Evolutionary conservation across 1,140 invertebrate species (phyloP), one percentile per base, ranked within the genome.

Genomic region (Nilaparvata lugens): DNA sequence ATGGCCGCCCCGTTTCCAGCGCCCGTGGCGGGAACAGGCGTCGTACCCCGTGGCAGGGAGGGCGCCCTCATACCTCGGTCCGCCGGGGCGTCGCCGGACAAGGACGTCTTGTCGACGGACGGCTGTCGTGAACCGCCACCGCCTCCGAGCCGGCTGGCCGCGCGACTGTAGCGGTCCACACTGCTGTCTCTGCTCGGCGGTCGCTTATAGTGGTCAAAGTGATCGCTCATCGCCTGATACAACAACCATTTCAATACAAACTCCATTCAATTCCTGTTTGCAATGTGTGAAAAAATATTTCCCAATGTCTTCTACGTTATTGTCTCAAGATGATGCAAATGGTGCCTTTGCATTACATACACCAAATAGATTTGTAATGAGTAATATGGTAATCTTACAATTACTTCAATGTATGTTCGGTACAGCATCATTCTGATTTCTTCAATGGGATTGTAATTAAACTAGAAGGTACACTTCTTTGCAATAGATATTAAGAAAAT

Each of bases 121-220:
- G 89, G 79, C 69, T 90, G 88, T 60, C 88, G 80, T 0, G 87
- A 89, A 54, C 56, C 64, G 31, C 31, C 31, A 6, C 31, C 31
- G 45, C 78, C 76, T 59, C 76, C 74, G 28, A 61, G 61, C 43
- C 78, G 68, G 53, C 78, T 80, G 3, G 79, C 76, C 19, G 82
- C 82, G 62, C 85, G 76, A 1, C 83, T 80, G 69, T 88, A 92
- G 59, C 89, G 80, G 76, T 93, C 91, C 38, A 92, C 87, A 65
- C 89, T 93, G 64, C 86, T 87, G 70, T 93, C 91, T 70, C 90
- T 78, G 75, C 89, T 92, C 2, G 89, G 88, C 56, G 90, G 87
- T 69, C 88, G 80, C 72, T 93, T 92, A 71, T 97, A 98, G 71
- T 97, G 94, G 76, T 97, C 93, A 72, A 97, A 84, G 64, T 83